A percentile compares a stretch with the other conserved stretches of the same genome.
Evolutionary conservation across 2,888 invertebrate species (phyloP).

Genomic region (Andrena praecox): DNA sequence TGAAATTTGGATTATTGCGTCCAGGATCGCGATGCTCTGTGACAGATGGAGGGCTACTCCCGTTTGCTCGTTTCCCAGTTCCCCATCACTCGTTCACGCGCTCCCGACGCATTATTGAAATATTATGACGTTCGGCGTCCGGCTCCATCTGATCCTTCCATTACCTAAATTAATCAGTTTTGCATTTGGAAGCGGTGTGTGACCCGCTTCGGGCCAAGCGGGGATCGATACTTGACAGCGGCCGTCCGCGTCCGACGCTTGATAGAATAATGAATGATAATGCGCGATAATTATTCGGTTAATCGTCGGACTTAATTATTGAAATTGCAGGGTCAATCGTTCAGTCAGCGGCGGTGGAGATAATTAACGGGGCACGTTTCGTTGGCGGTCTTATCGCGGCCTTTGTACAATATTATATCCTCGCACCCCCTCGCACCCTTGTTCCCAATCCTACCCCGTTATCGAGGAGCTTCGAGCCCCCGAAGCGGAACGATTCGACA

Average conservation of each 20-base stretch:
- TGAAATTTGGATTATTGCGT: neutral
- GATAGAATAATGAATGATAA: constrained; percentile 70
- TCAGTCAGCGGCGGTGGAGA: constrained; percentile 31
- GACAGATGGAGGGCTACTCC: no score
- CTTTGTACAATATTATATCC: constrained; percentile 20
- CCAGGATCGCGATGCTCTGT: no score
- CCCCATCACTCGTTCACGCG: neutral
- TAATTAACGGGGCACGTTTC: constrained; percentile 61
- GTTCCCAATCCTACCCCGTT: constrained; percentile 29
- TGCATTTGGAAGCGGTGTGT: constrained; percentile 55
- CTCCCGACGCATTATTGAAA: constrained; percentile 42
- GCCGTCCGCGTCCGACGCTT: constrained; percentile 24
- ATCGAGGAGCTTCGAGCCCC: constrained; percentile 1
- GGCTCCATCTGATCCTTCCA: constrained; percentile 57
- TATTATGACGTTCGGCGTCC: constrained; percentile 49
- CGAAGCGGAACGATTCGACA: neutral
- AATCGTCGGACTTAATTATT: constrained; percentile 70
- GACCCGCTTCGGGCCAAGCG: constrained; percentile 51
- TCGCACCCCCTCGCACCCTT: neutral
- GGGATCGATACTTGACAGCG: constrained; percentile 65
- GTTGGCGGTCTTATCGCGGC: constrained; percentile 36
- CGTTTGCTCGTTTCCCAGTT: no score
- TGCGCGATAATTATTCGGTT: constrained; percentile 66
- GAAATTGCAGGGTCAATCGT: constrained; percentile 68
- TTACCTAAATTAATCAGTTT: constrained; percentile 64